Conservation (phyloP, 2,113 vertebrate genomes). For the Isichthys henryi region DNA sequence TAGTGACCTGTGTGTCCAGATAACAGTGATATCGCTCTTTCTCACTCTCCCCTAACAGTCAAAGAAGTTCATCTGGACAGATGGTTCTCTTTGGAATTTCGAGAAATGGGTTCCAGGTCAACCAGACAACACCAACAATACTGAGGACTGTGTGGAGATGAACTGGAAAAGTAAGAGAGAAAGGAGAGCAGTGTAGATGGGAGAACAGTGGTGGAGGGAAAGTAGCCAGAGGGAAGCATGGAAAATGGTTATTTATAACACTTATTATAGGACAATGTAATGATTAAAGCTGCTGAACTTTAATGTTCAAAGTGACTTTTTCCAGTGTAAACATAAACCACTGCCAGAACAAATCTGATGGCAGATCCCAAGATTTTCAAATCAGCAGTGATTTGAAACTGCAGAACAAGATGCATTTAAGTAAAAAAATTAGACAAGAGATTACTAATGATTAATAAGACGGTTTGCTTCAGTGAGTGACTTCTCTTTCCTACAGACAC, state of each 20-base stretch:
- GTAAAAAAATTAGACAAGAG: too few relatives aligned
- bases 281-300: too few relatives aligned
- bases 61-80: conserved; percentile 17
- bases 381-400: too few relatives aligned
- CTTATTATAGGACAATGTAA: too few relatives aligned
- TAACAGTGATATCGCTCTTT: not conserved
- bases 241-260: too few relatives aligned
- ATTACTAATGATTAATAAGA: too few relatives aligned
- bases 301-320: not conserved
- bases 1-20: not conserved
- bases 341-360: not conserved
- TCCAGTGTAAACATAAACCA: not conserved
- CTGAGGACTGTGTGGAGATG: conserved; percentile 23
- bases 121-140: not conserved
- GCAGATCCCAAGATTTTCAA: too few relatives aligned
- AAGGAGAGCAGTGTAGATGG: not conserved
- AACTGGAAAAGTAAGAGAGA: conserved; percentile 17
- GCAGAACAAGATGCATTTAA: too few relatives aligned
- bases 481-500: too few relatives aligned
- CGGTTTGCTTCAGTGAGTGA: too few relatives aligned
- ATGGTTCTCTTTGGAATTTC: conserved; percentile 11
- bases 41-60: not conserved
- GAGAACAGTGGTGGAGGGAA: not conserved
- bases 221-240: not conserved
- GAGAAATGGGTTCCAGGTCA: conserved; percentile 1